Evolutionary conservation across 2,113 vertebrate genomes (phyloP).

Genomic region (Xiphias gladius): DNA sequence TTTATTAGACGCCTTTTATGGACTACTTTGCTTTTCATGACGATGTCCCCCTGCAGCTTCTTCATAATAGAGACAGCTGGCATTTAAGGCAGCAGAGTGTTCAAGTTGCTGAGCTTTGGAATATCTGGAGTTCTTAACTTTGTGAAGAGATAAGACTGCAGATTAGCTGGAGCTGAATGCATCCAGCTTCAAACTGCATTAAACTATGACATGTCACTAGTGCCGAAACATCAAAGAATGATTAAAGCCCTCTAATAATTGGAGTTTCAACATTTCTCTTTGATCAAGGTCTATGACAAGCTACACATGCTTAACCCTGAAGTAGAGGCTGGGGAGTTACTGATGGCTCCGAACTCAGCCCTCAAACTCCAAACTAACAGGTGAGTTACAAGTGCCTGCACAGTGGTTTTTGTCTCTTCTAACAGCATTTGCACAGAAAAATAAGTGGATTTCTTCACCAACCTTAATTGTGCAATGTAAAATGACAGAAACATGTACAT

Average conservation of each 20-base stretch:
- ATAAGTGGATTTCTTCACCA: neutral
- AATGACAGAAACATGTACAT: neutral
- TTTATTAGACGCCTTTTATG: conserved; percentile 16
- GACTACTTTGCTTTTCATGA: conserved; percentile 22
- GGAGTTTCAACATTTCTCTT: conserved; percentile 53
- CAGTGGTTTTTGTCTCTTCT: neutral
- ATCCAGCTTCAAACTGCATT: conserved; percentile 62
- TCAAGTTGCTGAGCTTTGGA: conserved; percentile 43
- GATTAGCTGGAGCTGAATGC: conserved; percentile 64
- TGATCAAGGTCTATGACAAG: conserved; percentile 92
- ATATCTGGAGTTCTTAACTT: conserved; percentile 53
- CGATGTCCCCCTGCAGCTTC: conserved; percentile 16
- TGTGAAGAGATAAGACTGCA: conserved; percentile 59
- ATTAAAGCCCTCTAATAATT: conserved; percentile 60
- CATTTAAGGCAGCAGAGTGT: conserved; percentile 32
- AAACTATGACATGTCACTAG: conserved; percentile 53
- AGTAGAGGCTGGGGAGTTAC: conserved; percentile 87
- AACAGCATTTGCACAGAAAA: neutral
- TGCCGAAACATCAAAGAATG: conserved; percentile 62
- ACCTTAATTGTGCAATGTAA: neutral
- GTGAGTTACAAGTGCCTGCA: conserved; percentile 60
- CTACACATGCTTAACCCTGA: conserved; percentile 88
- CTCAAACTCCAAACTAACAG: conserved; percentile 85
- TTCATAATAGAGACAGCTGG: conserved; percentile 12
- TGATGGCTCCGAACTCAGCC: conserved; percentile 85